phyloP scores from a whole-genome alignment of 2,797 vertebrate genomes.

The Acropternis orthonyx region DNA sequence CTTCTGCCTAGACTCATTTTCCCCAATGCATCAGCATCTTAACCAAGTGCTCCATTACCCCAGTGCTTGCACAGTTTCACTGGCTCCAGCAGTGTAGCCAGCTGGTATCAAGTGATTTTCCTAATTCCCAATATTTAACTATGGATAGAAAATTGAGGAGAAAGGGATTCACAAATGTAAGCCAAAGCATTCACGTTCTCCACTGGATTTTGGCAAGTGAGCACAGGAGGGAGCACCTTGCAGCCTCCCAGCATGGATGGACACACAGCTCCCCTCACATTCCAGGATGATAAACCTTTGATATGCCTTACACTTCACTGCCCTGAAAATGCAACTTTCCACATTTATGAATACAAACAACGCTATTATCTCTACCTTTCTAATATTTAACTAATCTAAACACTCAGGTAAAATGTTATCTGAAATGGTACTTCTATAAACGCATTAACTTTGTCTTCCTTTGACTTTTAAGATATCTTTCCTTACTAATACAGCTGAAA shows the following conservation, averaged over 20 bases:
- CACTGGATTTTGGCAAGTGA: not conserved
- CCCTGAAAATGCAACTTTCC: slow-evolving; percentile 79
- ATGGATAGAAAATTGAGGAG: not conserved
- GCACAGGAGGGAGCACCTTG: not conserved
- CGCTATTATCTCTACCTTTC: slow-evolving; percentile 81
- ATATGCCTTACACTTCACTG: slow-evolving; percentile 75
- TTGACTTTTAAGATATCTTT: slow-evolving; percentile 81
- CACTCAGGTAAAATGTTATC: slow-evolving; percentile 86
- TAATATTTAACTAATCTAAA: slow-evolving; percentile 92
- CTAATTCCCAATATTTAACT: not conserved
- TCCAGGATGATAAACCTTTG: slow-evolving; percentile 72
- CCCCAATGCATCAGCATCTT: not conserved
- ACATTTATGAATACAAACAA: slow-evolving; percentile 80
- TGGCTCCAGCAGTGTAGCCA: not conserved
- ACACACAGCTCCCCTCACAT: slow-evolving; percentile 53
- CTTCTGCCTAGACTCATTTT: not conserved
- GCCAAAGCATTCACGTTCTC: accelerated
- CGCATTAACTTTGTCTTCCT: slow-evolving; percentile 83
- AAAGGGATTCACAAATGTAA: not conserved
- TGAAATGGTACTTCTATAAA: slow-evolving; percentile 82
- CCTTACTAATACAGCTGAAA: slow-evolving; percentile 80
- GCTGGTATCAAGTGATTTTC: not conserved
- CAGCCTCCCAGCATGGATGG: not conserved
- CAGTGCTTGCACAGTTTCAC: accelerated
- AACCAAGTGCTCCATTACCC: not conserved